These are phyloP conservation scores for Sinocyclocheilus grahami DNA, from an alignment of 2,113 vertebrate genomes.

Conservation along the genomic window DNA sequence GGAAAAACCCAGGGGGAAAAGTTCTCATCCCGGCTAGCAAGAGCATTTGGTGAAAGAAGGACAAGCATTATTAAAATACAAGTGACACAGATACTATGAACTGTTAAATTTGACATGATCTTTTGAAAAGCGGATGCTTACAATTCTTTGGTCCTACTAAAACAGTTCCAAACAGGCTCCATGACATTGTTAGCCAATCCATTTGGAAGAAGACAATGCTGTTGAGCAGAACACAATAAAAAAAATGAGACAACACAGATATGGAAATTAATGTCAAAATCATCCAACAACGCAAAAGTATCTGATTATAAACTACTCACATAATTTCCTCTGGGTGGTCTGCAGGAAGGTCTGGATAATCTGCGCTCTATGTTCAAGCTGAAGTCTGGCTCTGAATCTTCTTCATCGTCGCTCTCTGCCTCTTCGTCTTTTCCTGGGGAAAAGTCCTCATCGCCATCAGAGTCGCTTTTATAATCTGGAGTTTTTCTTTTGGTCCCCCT, in stretches of 20 bases:
- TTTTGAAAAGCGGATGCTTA: slow-evolving; percentile 67
- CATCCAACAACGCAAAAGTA: background rate
- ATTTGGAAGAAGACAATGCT: slow-evolving; percentile 60
- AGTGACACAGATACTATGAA: background rate
- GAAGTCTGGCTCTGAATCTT: slow-evolving; percentile 33
- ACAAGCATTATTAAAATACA: background rate
- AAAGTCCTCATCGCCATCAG: slow-evolving; percentile 80
- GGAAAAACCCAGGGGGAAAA: slow-evolving; percentile 86
- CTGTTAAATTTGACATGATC: background rate
- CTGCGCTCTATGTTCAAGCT: background rate
- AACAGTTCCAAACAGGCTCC: slow-evolving; percentile 75
- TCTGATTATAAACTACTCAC: background rate
- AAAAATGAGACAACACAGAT: slow-evolving; percentile 37
- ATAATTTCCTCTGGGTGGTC: background rate
- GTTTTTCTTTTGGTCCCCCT: slow-evolving; percentile 67
- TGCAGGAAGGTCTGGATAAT: background rate
- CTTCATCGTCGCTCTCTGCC: slow-evolving; percentile 63
- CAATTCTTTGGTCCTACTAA: slow-evolving; percentile 79
- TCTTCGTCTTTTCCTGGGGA: slow-evolving; percentile 69
- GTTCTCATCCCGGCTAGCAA: slow-evolving; percentile 80
- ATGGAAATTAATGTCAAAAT: background rate
- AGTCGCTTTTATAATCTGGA: slow-evolving; percentile 47
- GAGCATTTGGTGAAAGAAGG: slow-evolving; percentile 20
- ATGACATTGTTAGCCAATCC: slow-evolving; percentile 79
- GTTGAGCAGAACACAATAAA: background rate